Evolutionary conservation across 2,113 vertebrate species (phyloP), one percentile per base, ranked within the genome.

Genomic region (Psophia crepitans): DNA sequence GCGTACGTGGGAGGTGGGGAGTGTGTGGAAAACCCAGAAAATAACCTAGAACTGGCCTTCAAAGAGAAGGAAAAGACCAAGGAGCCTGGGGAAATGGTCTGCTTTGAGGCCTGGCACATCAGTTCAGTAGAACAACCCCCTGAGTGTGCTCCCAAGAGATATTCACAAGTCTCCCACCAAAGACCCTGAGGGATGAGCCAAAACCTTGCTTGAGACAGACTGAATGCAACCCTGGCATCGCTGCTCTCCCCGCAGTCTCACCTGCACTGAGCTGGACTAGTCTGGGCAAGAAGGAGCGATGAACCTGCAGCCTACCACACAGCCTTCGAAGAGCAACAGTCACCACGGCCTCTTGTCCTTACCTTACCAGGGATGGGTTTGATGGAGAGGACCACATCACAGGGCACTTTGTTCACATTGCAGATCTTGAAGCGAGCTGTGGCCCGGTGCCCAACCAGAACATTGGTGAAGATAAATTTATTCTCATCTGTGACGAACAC

Each of bases 401-500:
- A 99, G 15, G 98, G 91, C 13, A 99, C 97, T 93, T 98, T 98
- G 27, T 91, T 97, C 27, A 81, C 53, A 28, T 99, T 99, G 91
- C 89, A 96, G 94, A 99, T 98, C 88, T 98, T 98, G 96, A 99
- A 98, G 43, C 98, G 98, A 60, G 99, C 99, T 69, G 96, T 96
- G 81, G 97, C 98, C 27, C 93, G 96, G 23, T 88, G 97, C 64
- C 98, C 98, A 44, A 99, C 98, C 28, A 98, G 96, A 41, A 99
- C 94, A 2, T 98, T 99, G 86, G 95, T 98, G 96, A 99, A 99
- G 76, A 99, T 46, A 60, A 99, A 99, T 84, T 96, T 99, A 90
- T 99, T 99, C 87, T 99, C 98, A 0, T 99, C 98, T 46, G 95
- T 97, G 82, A 99, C 24, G 8, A 98, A 99, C 69, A 99, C 75